phyloP scores from a whole-genome alignment of 2,888 invertebrate species.

The Syrphus vitripennis region DNA sequence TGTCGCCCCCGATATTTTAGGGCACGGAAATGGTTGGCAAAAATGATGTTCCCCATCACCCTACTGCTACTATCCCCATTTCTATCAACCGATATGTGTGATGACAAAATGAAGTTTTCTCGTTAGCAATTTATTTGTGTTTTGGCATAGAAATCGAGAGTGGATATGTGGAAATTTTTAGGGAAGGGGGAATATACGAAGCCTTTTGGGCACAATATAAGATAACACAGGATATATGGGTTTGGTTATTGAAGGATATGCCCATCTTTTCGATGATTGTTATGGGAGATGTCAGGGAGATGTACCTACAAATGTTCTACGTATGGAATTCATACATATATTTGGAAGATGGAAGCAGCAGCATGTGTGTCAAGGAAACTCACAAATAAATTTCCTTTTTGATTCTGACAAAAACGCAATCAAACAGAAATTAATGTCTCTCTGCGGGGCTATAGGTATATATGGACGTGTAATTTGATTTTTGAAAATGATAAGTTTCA shows the following conservation, averaged over 20 bases:
- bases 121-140: conserved; percentile 72
- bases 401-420: conserved; percentile 68
- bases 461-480: conserved; percentile 59
- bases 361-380: conserved; percentile 38
- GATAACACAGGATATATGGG: conserved; percentile 68
- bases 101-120: conserved; percentile 71
- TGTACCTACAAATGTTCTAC: not conserved
- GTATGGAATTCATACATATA: not conserved
- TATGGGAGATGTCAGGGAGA: conserved; percentile 46
- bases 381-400: conserved; percentile 60
- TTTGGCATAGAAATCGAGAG: conserved; percentile 42
- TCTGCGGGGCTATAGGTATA: conserved; percentile 34
- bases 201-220: conserved; percentile 70
- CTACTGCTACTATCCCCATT: not conserved
- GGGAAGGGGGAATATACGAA: not conserved
- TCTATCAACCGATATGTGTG: conserved; percentile 27
- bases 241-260: conserved; percentile 65
- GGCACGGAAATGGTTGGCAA: conserved; percentile 41
- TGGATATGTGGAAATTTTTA: not conserved
- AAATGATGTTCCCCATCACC: conserved; percentile 5
- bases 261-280: conserved; percentile 61
- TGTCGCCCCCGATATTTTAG: not conserved
- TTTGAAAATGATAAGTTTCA: conserved; percentile 29
- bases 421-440: conserved; percentile 69
- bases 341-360: conserved; percentile 15